Conservation (phyloP, 2,888 invertebrate species). For the Chrysolina haemoptera region DNA sequence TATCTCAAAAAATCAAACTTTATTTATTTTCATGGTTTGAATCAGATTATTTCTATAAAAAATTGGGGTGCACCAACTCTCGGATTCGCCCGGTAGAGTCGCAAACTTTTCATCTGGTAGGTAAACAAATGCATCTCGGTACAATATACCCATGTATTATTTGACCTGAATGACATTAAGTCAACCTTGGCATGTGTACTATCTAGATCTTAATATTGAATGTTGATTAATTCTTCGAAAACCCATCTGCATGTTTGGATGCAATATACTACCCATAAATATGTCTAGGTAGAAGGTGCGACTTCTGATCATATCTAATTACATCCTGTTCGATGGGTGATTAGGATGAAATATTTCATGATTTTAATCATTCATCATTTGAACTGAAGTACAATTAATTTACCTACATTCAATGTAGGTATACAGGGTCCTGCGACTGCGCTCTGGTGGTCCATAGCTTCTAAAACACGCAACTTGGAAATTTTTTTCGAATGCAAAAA, state of each 20-base stretch:
- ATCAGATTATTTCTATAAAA: no score
- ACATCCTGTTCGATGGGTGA: slow-evolving; percentile 6
- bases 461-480: no score
- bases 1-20: no score
- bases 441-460: no score
- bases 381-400: neutral
- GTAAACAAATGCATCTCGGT: neutral
- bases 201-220: neutral
- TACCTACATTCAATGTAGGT: neutral
- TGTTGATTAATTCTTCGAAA: neutral
- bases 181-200: neutral
- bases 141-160: neutral
- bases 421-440: no score
- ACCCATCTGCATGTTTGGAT: neutral
- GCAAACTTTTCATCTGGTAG: neutral
- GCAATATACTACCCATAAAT: neutral
- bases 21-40: no score
- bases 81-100: no score
- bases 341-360: neutral
- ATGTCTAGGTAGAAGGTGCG: slow-evolving; percentile 4
- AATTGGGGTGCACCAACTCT: no score
- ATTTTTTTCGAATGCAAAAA: no score
- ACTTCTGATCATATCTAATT: neutral
- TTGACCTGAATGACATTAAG: neutral
- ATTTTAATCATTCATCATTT: slow-evolving; percentile 1